Percentiles rank a stretch among this genome's conserved stretches.
These are phyloP conservation scores for Drosophila testacea DNA, from an alignment of 2,888 invertebrate genomes.

Conservation along the genomic window DNA sequence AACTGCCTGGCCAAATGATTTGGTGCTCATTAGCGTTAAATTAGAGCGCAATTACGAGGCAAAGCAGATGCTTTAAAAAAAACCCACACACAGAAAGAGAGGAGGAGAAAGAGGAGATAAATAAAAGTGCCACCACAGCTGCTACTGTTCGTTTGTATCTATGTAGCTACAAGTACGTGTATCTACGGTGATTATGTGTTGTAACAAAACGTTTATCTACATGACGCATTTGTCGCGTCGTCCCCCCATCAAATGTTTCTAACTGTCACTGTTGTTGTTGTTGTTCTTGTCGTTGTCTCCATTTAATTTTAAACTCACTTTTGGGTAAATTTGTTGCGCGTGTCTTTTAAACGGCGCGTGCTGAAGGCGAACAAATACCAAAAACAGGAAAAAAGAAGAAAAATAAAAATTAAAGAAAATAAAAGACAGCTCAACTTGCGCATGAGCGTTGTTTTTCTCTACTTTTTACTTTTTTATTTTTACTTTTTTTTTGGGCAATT, in stretches of 20 bases:
- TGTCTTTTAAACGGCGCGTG: constrained; percentile 75
- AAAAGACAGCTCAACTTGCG: constrained; percentile 47
- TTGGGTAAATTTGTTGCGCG: constrained; percentile 69
- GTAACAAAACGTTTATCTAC: constrained; percentile 78
- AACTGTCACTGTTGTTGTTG: constrained; percentile 10
- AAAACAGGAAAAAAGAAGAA: constrained; percentile 6
- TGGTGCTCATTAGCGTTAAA: constrained; percentile 77
- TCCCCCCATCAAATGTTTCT: constrained; percentile 32
- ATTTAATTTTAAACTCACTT: constrained; percentile 40
- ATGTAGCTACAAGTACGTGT: constrained; percentile 49
- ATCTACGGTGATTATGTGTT: constrained; percentile 68
- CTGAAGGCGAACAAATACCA: constrained; percentile 51
- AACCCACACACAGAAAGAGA: constrained; percentile 20
- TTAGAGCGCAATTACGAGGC: constrained; percentile 70
- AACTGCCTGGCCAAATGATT: constrained; percentile 61
- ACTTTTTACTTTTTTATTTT: not conserved
- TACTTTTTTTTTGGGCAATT: constrained; percentile 64
- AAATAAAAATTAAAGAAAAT: constrained; percentile 23
- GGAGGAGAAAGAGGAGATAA: no score
- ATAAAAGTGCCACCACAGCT: constrained; percentile 1
- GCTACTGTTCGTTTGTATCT: constrained; percentile 24
- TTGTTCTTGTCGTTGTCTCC: constrained; percentile 24
- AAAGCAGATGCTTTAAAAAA: constrained; percentile 46
- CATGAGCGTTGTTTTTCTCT: constrained; percentile 32
- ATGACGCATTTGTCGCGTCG: constrained; percentile 44